phyloP scores from a whole-genome alignment of 2,888 invertebrate genomes.

The Pseudanteris insignis region DNA sequence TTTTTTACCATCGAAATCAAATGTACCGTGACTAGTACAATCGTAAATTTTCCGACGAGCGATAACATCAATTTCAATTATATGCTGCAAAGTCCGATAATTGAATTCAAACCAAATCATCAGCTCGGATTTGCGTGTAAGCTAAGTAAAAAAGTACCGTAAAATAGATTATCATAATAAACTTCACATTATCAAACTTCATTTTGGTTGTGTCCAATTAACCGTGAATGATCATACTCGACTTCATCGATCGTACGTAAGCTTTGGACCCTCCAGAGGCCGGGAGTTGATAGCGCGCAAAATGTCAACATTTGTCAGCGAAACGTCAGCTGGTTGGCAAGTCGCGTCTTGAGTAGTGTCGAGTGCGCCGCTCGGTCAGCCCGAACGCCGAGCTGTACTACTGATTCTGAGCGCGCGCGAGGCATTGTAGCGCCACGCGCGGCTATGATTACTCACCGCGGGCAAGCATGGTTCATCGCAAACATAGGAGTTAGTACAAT shows the following conservation, averaged over 20 bases:
- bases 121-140: too few species aligned
- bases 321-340: background rate
- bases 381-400: constrained; percentile 20
- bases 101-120: too few species aligned
- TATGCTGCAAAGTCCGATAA: too few species aligned
- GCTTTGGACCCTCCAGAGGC: background rate
- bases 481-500: constrained; percentile 21
- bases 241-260: background rate
- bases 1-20: too few species aligned
- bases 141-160: too few species aligned
- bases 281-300: background rate
- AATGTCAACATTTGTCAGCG: constrained; percentile 4
- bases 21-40: too few species aligned
- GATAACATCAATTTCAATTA: too few species aligned
- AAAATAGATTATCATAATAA: too few species aligned
- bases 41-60: too few species aligned
- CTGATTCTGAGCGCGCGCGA: constrained; percentile 12
- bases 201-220: too few species aligned
- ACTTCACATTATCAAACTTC: too few species aligned
- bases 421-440: constrained; percentile 2
- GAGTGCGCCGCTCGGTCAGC: constrained; percentile 9
- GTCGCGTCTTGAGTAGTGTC: constrained; percentile 12
- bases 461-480: constrained; percentile 3
- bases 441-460: constrained; percentile 21
- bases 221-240: too few species aligned